These are phyloP conservation scores for Colletes gigas DNA, from an alignment of 1,140 invertebrate species.

Conservation along the genomic window DNA sequence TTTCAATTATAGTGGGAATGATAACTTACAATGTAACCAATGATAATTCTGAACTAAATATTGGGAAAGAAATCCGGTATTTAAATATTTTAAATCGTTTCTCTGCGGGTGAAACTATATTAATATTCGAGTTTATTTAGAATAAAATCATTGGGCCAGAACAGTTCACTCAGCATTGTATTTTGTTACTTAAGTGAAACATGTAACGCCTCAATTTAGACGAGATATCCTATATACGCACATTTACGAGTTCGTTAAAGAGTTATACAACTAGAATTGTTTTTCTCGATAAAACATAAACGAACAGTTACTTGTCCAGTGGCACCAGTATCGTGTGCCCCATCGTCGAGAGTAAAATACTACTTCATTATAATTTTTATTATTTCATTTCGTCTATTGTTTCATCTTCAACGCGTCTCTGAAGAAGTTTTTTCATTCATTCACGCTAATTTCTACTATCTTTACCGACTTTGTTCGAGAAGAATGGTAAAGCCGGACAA, in stretches of 20 bases:
- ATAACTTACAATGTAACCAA: not conserved
- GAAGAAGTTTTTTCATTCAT: not conserved
- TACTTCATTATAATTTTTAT: not conserved
- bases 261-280: constrained; percentile 11
- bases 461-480: not conserved
- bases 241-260: constrained; percentile 29
- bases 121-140: not conserved
- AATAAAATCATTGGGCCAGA: not conserved
- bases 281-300: constrained; percentile 15
- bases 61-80: too few relatives aligned
- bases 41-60: not conserved
- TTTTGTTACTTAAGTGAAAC: constrained; percentile 5
- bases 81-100: not conserved
- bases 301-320: constrained; percentile 3
- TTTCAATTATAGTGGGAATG: not conserved
- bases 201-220: not conserved
- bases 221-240: constrained; percentile 17
- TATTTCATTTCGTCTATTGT: not conserved
- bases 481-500: constrained; percentile 6
- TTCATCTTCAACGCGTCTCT: not conserved
- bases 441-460: not conserved
- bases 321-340: not conserved
- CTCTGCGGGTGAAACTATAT: too few relatives aligned
- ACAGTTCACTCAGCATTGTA: too few relatives aligned
- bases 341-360: not conserved